Conservation (phyloP, 1,140 invertebrate species). For the Trachelipus rathkii region DNA sequence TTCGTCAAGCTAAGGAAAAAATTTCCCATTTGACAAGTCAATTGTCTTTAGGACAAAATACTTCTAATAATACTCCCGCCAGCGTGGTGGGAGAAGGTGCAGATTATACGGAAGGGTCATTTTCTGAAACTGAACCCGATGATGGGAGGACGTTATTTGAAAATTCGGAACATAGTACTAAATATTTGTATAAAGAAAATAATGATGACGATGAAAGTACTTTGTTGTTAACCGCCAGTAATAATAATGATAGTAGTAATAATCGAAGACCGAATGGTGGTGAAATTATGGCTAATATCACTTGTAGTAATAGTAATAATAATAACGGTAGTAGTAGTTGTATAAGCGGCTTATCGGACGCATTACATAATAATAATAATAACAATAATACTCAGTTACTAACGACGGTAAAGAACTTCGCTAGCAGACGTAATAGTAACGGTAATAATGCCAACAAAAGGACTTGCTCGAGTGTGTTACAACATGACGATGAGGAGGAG, state of each 20-base stretch:
- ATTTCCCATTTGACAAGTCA: background rate
- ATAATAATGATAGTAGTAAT: background rate
- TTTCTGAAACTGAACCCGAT: background rate
- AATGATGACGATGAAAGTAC: slow-evolving; percentile 1
- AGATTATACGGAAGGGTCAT: background rate
- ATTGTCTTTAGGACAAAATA: background rate
- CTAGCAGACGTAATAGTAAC: background rate
- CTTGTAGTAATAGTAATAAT: no score
- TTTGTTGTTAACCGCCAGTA: background rate
- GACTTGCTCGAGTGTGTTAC: background rate
- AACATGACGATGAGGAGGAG: background rate
- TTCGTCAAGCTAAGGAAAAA: slow-evolving; percentile 63
- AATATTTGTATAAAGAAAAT: background rate
- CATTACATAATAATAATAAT: no score
- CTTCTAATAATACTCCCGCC: background rate
- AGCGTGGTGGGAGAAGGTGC: background rate
- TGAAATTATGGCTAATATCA: no score
- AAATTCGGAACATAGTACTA: background rate
- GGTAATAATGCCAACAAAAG: background rate
- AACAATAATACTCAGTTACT: background rate
- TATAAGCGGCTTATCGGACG: no score
- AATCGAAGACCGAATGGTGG: background rate
- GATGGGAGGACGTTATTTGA: background rate
- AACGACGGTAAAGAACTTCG: background rate
- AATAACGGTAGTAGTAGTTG: no score